phyloP scores from a whole-genome alignment of 2,113 vertebrate genomes.

The Megaleporinus macrocephalus region DNA sequence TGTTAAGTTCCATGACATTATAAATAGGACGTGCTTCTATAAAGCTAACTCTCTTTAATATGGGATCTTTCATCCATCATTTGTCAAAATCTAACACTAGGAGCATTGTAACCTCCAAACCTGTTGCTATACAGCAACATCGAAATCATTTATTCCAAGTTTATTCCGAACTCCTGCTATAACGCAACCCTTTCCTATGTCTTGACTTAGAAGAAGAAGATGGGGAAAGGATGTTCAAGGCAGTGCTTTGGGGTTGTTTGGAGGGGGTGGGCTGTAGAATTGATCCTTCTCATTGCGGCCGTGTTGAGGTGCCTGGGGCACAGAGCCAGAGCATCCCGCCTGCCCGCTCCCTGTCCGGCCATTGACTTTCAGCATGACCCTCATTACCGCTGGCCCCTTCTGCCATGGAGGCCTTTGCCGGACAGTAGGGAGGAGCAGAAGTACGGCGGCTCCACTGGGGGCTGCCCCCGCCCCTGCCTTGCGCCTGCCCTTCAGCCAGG shows the following conservation, averaged over 20 bases:
- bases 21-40: not conserved
- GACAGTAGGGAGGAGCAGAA: slow-evolving; percentile 58
- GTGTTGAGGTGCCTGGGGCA: slow-evolving; percentile 38
- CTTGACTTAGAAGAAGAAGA: too few species aligned
- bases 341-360: slow-evolving; percentile 49
- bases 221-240: not conserved
- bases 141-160: too few species aligned
- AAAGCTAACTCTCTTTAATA: not conserved
- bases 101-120: not conserved
- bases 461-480: slow-evolving; percentile 48
- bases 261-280: slow-evolving; percentile 4
- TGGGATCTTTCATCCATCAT: slow-evolving; percentile 9
- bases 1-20: slow-evolving; percentile 17
- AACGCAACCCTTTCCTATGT: not conserved
- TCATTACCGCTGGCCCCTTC: slow-evolving; percentile 68
- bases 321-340: slow-evolving; percentile 46
- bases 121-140: not conserved
- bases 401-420: slow-evolving; percentile 58
- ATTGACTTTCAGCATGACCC: slow-evolving; percentile 74
- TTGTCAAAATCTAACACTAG: not conserved
- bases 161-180: not conserved
- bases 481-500: slow-evolving; percentile 68
- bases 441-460: slow-evolving; percentile 46
- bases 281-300: not conserved
- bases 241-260: not conserved